Evolutionary conservation across 2,113 vertebrate genomes (phyloP).

Genomic region (Trochalopteron elliotii): DNA sequence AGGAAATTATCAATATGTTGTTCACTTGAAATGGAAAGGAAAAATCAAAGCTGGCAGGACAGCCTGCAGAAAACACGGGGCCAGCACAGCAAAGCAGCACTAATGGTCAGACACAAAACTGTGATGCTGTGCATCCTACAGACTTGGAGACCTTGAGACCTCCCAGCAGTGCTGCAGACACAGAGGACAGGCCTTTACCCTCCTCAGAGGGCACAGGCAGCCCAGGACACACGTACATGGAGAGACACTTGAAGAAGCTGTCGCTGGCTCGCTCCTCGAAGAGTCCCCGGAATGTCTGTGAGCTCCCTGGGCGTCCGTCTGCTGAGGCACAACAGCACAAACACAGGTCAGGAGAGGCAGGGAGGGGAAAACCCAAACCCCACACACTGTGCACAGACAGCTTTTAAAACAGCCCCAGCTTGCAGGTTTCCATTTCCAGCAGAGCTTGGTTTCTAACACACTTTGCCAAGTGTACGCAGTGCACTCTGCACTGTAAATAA

Average conservation of each 20-base stretch:
- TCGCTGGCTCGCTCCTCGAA: conserved; percentile 77
- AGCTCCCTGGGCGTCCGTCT: conserved; percentile 51
- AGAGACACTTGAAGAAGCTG: conserved; percentile 89
- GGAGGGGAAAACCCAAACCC: not conserved
- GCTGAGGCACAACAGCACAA: conserved; percentile 50
- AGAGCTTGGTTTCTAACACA: not conserved
- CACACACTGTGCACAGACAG: not conserved
- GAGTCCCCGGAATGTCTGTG: conserved; percentile 29
- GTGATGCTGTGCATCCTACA: not conserved
- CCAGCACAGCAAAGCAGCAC: not conserved
- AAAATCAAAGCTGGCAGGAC: not conserved
- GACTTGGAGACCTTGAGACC: not conserved
- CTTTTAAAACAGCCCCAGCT: not conserved
- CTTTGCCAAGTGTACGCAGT: not conserved
- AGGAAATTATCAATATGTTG: not conserved
- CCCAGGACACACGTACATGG: conserved; percentile 69
- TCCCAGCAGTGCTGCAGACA: not conserved
- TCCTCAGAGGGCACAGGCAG: not conserved
- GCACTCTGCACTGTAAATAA: not conserved
- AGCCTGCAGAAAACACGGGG: not conserved
- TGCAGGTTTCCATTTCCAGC: not conserved
- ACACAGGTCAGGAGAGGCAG: not conserved
- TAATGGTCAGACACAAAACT: not conserved
- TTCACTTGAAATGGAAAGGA: not conserved
- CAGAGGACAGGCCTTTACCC: not conserved